phyloP scores from a whole-genome alignment of 2,113 vertebrate genomes.

The Prionailurus viverrinus region DNA sequence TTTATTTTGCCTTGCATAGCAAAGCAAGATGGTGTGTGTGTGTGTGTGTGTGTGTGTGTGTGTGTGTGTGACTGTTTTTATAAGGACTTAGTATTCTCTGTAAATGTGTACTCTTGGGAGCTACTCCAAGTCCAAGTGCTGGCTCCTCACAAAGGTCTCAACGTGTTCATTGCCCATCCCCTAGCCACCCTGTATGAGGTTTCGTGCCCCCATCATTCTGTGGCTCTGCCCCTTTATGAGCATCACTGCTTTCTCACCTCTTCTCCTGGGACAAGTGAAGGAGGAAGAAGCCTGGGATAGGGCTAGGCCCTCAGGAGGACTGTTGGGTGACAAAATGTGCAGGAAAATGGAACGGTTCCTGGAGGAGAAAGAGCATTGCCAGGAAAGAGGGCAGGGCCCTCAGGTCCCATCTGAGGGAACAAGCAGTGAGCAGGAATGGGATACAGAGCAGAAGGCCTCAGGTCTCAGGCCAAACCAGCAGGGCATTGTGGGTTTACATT shows the following conservation, averaged over 20 bases:
- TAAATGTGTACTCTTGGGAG: background rate
- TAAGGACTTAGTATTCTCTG: background rate
- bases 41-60: accelerated
- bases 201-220: background rate
- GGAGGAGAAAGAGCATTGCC: background rate
- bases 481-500: accelerated
- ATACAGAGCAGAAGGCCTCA: background rate
- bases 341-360: background rate
- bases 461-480: background rate
- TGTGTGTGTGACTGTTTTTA: background rate
- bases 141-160: background rate
- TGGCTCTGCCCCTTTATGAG: background rate
- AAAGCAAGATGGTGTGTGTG: background rate
- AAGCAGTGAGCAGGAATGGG: background rate
- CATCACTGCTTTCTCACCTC: background rate
- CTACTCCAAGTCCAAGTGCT: background rate
- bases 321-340: background rate
- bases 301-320: background rate
- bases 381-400: background rate
- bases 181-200: background rate
- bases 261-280: background rate
- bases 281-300: background rate
- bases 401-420: background rate
- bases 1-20: background rate
- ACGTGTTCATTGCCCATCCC: background rate